phyloP scores from a whole-genome alignment of 2,888 invertebrate genomes.

The Timema podura region DNA sequence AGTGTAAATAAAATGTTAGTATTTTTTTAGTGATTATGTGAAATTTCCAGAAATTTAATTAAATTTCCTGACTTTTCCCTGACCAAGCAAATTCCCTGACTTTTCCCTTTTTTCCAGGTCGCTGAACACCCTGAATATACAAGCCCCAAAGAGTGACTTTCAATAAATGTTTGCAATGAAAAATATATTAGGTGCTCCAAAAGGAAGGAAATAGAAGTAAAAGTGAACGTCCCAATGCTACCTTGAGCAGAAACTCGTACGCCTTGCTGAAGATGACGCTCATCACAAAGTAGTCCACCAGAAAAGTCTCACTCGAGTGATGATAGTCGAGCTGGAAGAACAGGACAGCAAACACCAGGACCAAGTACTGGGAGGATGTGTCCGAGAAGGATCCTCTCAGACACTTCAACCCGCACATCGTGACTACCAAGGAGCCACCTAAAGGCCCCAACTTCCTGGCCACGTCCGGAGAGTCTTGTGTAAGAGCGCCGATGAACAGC shows the following conservation, averaged over 20 bases:
- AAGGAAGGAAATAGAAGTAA: no score
- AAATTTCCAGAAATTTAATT: no score
- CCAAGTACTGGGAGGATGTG: constrained; percentile 85
- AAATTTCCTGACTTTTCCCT: no score
- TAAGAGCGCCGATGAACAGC: constrained; percentile 82
- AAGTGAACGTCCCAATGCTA: constrained; percentile 39
- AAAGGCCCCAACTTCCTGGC: constrained; percentile 73
- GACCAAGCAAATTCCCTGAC: no score
- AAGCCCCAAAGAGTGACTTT: no score
- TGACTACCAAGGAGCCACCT: constrained; percentile 75
- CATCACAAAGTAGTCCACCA: constrained; percentile 89
- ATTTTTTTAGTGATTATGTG: no score
- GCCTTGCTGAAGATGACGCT: constrained; percentile 84
- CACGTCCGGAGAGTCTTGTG: constrained; percentile 76
- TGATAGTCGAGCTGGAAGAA: constrained; percentile 82
- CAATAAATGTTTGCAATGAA: no score
- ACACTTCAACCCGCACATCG: constrained; percentile 83
- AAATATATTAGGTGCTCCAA: no score
- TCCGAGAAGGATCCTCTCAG: constrained; percentile 88
- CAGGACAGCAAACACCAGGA: constrained; percentile 83
- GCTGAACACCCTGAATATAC: no score
- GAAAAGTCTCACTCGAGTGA: constrained; percentile 77
- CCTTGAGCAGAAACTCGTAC: constrained; percentile 89
- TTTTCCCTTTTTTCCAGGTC: no score
- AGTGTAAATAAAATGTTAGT: no score